Evolutionary conservation across 2,113 vertebrate genomes (phyloP).

Genomic region (Ploceus nigricollis): DNA sequence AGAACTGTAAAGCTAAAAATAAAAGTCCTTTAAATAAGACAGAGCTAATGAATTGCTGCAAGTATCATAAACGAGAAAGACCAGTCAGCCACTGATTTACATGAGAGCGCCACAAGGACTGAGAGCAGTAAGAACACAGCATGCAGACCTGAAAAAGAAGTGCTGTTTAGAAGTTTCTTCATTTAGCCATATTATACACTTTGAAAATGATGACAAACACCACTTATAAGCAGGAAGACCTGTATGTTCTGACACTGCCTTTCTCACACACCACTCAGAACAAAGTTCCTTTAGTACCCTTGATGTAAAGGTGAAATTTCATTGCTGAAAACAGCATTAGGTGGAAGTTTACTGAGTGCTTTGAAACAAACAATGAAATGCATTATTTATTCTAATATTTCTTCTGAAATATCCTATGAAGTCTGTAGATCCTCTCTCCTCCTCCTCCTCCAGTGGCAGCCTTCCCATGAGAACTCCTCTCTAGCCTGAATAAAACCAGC

Average conservation of each 20-base stretch:
- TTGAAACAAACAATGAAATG: not conserved
- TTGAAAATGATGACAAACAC: not conserved
- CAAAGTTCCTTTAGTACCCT: not conserved
- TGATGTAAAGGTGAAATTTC: not conserved
- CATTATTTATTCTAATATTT: not conserved
- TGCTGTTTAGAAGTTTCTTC: not conserved
- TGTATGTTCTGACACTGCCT: not conserved
- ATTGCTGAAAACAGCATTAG: not conserved
- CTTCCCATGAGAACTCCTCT: not conserved
- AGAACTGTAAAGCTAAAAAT: not conserved
- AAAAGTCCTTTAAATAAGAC: conserved; percentile 7
- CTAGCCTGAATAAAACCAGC: not conserved
- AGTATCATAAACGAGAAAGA: not conserved
- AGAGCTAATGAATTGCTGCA: conserved; percentile 10
- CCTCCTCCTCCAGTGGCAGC: not conserved
- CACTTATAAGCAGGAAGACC: not conserved
- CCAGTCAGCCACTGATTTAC: not conserved
- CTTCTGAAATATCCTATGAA: not conserved
- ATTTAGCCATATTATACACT: not conserved
- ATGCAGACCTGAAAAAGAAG: not conserved
- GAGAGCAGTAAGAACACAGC: not conserved
- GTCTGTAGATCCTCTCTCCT: not conserved
- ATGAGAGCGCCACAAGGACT: not conserved
- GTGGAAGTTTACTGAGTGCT: not conserved
- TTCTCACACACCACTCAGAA: not conserved